phyloP scores from a whole-genome alignment of 2,797 vertebrate genomes.

The Malurus leucopterus region DNA sequence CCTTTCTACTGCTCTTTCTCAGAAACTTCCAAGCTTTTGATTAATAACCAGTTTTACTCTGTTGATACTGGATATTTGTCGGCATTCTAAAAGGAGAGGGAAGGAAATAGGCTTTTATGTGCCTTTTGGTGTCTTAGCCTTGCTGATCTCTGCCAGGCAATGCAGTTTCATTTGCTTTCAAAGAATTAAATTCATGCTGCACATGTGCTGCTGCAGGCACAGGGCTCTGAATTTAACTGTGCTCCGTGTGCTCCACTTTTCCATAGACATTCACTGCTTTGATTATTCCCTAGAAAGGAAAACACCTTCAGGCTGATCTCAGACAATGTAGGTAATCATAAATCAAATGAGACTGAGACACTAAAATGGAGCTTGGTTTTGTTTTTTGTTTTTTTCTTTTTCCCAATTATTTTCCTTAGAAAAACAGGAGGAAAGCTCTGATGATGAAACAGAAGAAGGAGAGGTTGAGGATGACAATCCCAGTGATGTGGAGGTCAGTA shows the following conservation, averaged over 20 bases:
- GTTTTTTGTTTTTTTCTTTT: background rate
- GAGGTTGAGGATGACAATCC: slow-evolving; percentile 82
- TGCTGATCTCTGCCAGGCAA: background rate
- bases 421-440: slow-evolving; percentile 77
- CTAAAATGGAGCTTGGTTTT: background rate
- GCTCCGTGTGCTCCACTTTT: background rate
- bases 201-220: background rate
- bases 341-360: background rate
- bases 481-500: slow-evolving; percentile 75
- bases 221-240: background rate
- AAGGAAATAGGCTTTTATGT: background rate
- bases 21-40: background rate
- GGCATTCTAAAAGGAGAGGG: background rate
- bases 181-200: background rate
- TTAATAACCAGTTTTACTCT: background rate
- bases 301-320: slow-evolving; percentile 19
- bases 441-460: slow-evolving; percentile 79
- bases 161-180: background rate
- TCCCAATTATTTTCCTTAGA: slow-evolving; percentile 53
- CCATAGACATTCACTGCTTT: background rate
- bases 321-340: background rate
- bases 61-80: background rate
- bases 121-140: background rate
- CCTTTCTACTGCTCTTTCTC: background rate
- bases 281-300: background rate